Evolutionary conservation across 2,888 invertebrate species (phyloP).

Genomic region (Platycnemis pennipes): DNA sequence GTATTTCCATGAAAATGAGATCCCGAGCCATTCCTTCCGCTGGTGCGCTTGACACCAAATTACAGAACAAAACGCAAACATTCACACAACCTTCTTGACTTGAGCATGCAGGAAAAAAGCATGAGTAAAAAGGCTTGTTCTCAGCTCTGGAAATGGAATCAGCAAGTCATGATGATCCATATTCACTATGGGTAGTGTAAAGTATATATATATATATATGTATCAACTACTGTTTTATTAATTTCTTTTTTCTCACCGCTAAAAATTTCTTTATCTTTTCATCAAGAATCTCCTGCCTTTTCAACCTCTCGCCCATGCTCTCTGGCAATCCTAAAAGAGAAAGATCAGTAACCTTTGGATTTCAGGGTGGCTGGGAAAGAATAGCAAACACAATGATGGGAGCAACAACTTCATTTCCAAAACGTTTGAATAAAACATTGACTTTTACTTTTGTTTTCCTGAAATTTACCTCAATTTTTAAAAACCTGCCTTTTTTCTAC

Average conservation of each 20-base stretch:
- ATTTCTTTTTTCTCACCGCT: conserved; percentile 85
- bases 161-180: conserved; percentile 54
- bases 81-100: conserved; percentile 52
- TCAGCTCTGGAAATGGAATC: conserved; percentile 63
- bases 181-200: conserved; percentile 27
- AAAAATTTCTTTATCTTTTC: conserved; percentile 96
- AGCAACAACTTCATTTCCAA: conserved; percentile 75
- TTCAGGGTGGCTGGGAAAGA: conserved; percentile 58
- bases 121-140: conserved; percentile 55
- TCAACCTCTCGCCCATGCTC: conserved; percentile 84
- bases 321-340: conserved; percentile 75
- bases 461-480: not conserved
- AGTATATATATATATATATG: conserved; percentile 26
- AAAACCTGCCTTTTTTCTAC: not conserved
- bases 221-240: conserved; percentile 36
- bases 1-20: conserved; percentile 44
- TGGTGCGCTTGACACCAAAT: conserved; percentile 20
- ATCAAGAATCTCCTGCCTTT: conserved; percentile 93
- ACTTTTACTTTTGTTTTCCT: not conserved
- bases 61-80: conserved; percentile 43
- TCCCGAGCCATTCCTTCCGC: conserved; percentile 47
- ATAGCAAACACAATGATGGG: conserved; percentile 71
- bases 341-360: conserved; percentile 69
- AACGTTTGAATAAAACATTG: not conserved
- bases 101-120: conserved; percentile 63